Evolutionary conservation across 1,140 invertebrate species (phyloP).

Genomic region (Drosophila asahinai): DNA sequence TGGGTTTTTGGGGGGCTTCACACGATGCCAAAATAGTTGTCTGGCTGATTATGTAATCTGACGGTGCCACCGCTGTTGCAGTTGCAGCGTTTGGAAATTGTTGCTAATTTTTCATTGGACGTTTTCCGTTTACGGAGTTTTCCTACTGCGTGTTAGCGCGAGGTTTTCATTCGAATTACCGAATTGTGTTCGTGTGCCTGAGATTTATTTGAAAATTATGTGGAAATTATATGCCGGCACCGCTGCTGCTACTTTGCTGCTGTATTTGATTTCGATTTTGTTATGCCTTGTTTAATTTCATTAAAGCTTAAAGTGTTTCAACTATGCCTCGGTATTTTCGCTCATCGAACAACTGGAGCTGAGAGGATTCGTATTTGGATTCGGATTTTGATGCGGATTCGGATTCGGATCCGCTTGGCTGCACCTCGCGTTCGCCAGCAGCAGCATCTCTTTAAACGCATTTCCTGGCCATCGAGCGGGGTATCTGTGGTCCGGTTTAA

Average conservation of each 20-base stretch:
- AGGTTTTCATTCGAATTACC: constrained; percentile 56
- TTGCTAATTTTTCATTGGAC: constrained; percentile 61
- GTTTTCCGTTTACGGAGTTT: constrained; percentile 53
- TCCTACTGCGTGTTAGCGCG: constrained; percentile 45
- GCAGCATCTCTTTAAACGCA: constrained; percentile 19
- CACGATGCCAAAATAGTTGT: constrained; percentile 56
- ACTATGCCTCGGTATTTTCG: constrained; percentile 1
- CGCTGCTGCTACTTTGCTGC: constrained; percentile 6
- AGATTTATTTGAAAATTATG: constrained; percentile 60
- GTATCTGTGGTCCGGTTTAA: constrained; percentile 17
- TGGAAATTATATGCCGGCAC: constrained; percentile 52
- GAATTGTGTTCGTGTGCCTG: constrained; percentile 64
- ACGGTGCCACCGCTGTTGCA: constrained; percentile 9
- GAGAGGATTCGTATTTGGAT: constrained; percentile 9
- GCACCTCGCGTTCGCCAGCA: constrained; percentile 1
- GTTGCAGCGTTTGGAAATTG: constrained; percentile 56
- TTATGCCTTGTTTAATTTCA: constrained; percentile 71
- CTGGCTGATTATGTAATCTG: constrained; percentile 62
- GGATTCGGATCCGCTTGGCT: constrained; percentile 24
- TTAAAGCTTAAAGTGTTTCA: constrained; percentile 49
- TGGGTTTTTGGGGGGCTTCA: constrained; percentile 23
- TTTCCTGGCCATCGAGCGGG: constrained; percentile 20
- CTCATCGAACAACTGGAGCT: constrained; percentile 49
- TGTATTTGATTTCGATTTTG: constrained; percentile 56
- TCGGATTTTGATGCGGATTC: background rate